Base-by-base conservation (phyloP, 2,113 vertebrate genomes). In the Arizona elegans region DNA sequence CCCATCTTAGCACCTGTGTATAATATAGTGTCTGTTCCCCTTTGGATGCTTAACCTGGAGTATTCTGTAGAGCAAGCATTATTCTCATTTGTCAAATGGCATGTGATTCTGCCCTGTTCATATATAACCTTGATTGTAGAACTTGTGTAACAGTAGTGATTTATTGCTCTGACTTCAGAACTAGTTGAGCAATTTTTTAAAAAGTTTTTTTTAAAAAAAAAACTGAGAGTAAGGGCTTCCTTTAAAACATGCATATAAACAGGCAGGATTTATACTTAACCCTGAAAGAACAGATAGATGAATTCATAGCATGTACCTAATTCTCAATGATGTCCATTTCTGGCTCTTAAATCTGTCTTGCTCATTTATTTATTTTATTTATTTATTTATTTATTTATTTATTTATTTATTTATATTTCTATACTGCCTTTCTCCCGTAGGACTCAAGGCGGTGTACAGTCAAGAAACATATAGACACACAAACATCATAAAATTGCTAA, bases 91-190 rank as follows among this genome's bases (percentile, higher is more conserved):
- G 88, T 89, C 24, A 95, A 95, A 92, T 92, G 93, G 93, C 93
- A 54, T 54, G 85, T 93, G 56, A 52, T 38, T 95, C 92, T 88
- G 0, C 2, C 93, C 92, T 93, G 91, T 93, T 95, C 90, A 85
- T n/a, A 88, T 92, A 0, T 94, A 94, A 9, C 29, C 50, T 54
- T 75, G 47, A n/a, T 17, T n/a, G 65, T 38, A 81, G 38, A 91
- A n/a, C n/a, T 70, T 54, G 6, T 55, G 38, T 91, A 91, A 38
- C 52, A 13, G 21, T 38, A 33, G 52, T 91, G n/a, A 85, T 81
- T 70, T 91, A 81, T 81, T 54, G 65, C 29, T 90, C 53, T 90
- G 65, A 52, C 65, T 91, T 91, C 50, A 38, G 65, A 81, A 81
- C 29, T 75, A 52, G 50, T 52, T 91, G 90, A 91, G 65, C 29